These are phyloP conservation scores for Syngnathus scovelli DNA, from an alignment of 2,113 vertebrate species.

Conservation along the genomic window DNA sequence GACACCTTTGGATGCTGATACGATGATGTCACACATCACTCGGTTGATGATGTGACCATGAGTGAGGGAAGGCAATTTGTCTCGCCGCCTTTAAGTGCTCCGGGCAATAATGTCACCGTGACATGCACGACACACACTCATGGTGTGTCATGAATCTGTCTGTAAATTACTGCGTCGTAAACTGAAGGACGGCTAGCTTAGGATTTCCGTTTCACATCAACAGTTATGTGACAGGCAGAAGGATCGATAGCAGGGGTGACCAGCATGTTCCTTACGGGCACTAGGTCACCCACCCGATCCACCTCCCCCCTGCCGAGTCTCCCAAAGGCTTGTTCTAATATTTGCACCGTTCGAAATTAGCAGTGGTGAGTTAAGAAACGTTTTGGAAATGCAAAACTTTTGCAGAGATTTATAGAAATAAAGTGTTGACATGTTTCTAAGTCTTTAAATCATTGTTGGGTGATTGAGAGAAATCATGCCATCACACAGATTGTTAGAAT, in stretches of 20 bases:
- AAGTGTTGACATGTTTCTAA: not conserved
- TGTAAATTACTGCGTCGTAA: slow-evolving; percentile 43
- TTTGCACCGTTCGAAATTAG: too few species aligned
- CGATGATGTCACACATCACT: not conserved
- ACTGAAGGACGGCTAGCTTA: slow-evolving; percentile 32
- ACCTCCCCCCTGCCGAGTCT: too few species aligned
- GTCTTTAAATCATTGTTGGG: too few species aligned
- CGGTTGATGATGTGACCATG: not conserved
- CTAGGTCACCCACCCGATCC: too few species aligned
- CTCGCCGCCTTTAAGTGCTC: slow-evolving; percentile 32
- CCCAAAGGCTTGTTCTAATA: too few species aligned
- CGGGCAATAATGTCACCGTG: slow-evolving; percentile 39
- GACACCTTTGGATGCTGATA: not conserved
- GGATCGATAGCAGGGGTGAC: slow-evolving; percentile 16
- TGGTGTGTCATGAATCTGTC: slow-evolving; percentile 24
- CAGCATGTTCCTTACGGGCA: too few species aligned
- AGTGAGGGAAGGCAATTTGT: not conserved
- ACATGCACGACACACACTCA: slow-evolving; percentile 6
- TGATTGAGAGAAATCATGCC: too few species aligned
- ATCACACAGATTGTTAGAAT: too few species aligned
- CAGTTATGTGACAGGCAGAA: slow-evolving; percentile 30
- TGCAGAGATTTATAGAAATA: not conserved
- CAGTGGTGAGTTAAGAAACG: not conserved
- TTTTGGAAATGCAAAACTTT: not conserved
- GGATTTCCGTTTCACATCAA: slow-evolving; percentile 48